These are phyloP conservation scores for Siderastrea radians DNA, from an alignment of 92 coral and sea anemone genomes.

Conservation along the genomic window DNA sequence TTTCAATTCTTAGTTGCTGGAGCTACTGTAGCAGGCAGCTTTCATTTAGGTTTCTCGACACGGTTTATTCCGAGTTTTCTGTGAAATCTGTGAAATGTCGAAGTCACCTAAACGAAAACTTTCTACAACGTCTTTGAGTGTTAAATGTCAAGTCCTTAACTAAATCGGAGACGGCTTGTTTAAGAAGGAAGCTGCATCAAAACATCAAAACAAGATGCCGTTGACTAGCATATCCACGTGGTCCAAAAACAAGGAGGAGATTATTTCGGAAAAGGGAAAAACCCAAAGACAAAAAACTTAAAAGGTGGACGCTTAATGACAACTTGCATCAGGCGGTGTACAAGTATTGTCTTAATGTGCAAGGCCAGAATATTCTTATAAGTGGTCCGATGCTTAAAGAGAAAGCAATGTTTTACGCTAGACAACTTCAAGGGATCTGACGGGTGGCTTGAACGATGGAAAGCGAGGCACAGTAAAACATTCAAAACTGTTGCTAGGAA, in stretches of 20 bases:
- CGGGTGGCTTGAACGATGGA: conserved; percentile 53
- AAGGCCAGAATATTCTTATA: conserved; percentile 65
- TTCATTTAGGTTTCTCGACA: conserved; percentile 25
- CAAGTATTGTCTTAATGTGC: conserved; percentile 72
- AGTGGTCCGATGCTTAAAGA: conserved; percentile 71
- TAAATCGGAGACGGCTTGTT: conserved; percentile 38
- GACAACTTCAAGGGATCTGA: conserved; percentile 62
- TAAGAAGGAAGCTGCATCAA: conserved; percentile 58
- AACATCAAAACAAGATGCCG: conserved; percentile 45
- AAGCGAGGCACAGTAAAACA: conserved; percentile 59
- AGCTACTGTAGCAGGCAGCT: too few species aligned
- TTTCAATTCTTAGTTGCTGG: conserved; percentile 27
- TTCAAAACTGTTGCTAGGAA: conserved; percentile 70
- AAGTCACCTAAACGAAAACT: conserved; percentile 41
- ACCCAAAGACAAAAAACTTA: conserved; percentile 49
- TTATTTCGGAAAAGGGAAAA: conserved; percentile 51
- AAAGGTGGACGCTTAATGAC: conserved; percentile 49
- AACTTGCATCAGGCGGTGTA: conserved; percentile 55
- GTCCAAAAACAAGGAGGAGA: conserved; percentile 61
- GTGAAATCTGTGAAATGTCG: conserved; percentile 18
- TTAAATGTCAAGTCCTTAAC: conserved; percentile 60
- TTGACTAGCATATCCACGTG: conserved; percentile 57
- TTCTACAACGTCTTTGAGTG: conserved; percentile 49
- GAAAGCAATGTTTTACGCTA: conserved; percentile 57
- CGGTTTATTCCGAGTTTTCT: conserved; percentile 14